These are phyloP conservation scores for Allacma fusca DNA, from an alignment of 2,888 invertebrate species.

Conservation along the genomic window DNA sequence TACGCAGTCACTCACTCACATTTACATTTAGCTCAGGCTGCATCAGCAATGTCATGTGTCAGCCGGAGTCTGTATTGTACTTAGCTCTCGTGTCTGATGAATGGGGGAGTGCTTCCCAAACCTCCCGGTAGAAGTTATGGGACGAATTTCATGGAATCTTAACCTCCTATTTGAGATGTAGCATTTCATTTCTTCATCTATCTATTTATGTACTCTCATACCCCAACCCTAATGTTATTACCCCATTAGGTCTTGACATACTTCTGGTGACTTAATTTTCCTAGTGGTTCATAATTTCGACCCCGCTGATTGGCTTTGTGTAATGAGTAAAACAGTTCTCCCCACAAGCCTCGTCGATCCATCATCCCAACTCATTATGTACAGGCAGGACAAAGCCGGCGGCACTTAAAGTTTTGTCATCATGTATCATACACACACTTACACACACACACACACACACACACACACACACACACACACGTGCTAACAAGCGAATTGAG, in stretches of 20 bases:
- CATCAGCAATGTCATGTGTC: not conserved
- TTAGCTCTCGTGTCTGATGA: not conserved
- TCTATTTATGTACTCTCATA: too few species aligned
- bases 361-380: constrained; percentile 2
- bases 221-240: not conserved
- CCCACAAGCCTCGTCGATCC: not conserved
- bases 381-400: not conserved
- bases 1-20: not conserved
- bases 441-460: too few species aligned
- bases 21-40: not conserved
- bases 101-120: too few species aligned
- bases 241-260: not conserved
- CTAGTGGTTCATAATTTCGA: not conserved
- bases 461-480: too few species aligned
- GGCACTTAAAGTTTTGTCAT: not conserved
- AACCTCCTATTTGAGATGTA: too few species aligned
- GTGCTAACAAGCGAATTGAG: too few species aligned
- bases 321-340: not conserved
- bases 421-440: not conserved
- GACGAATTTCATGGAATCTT: too few species aligned
- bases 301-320: not conserved
- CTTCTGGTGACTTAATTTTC: not conserved
- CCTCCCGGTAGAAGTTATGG: too few species aligned
- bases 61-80: not conserved
- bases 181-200: too few species aligned